Percentiles rank a stretch among this genome's conserved stretches.
Evolutionary conservation across 2,113 vertebrate genomes (phyloP).

Genomic region (Toxotes chatareus): DNA sequence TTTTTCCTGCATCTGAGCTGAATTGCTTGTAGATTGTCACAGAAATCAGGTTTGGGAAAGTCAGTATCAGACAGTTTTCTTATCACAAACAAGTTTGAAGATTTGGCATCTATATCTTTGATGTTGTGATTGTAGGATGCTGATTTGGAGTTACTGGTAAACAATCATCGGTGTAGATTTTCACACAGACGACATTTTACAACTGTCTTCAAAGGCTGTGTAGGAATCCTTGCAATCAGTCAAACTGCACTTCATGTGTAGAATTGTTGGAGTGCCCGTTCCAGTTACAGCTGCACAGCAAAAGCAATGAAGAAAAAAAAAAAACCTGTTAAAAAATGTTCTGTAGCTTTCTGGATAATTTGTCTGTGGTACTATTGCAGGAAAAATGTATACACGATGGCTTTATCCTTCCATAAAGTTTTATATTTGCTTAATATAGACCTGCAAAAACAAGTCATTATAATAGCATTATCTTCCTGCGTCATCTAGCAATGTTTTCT

Average conservation of each 20-base stretch:
- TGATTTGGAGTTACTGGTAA: neutral
- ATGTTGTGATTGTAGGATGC: neutral
- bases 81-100: neutral
- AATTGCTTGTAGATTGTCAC: neutral
- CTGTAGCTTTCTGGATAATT: neutral
- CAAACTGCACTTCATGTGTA: neutral
- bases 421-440: constrained; percentile 1
- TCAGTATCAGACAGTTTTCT: neutral
- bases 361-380: neutral
- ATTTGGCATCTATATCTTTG: neutral
- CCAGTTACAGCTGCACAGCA: neutral
- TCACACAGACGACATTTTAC: no score
- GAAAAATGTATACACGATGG: neutral
- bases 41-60: neutral
- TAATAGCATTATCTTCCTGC: neutral
- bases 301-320: no score
- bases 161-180: neutral
- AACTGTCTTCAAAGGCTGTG: no score
- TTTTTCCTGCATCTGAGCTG: neutral
- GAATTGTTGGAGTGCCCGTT: neutral
- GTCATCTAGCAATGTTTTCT: neutral
- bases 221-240: no score
- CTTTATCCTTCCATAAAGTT: neutral
- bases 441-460: neutral
- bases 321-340: neutral